phyloP scores from a whole-genome alignment of 2,113 vertebrate species.

The Mus pahari region DNA sequence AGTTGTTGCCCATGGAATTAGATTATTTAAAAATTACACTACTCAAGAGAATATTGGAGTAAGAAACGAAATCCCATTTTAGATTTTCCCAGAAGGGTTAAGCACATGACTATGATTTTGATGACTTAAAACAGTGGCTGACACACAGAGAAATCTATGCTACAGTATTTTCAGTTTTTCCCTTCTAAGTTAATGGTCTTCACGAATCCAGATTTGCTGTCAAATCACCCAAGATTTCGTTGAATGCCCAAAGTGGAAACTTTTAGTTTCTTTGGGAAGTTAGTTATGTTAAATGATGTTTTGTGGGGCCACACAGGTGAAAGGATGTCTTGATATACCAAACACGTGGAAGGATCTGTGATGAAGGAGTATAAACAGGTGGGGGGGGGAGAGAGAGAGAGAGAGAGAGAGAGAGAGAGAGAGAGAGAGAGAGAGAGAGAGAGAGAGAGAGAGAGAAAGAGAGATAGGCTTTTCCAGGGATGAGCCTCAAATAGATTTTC shows the following conservation, averaged over 20 bases:
- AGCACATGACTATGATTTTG: neutral
- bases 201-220: neutral
- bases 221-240: slow-evolving; percentile 26
- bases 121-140: slow-evolving; percentile 58
- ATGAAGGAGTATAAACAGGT: neutral
- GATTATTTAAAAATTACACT: slow-evolving; percentile 49
- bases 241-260: too few species aligned
- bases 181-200: neutral
- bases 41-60: slow-evolving; percentile 37
- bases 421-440: too few species aligned
- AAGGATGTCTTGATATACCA: too few species aligned
- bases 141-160: neutral
- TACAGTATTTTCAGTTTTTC: neutral
- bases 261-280: too few species aligned
- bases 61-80: slow-evolving; percentile 38
- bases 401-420: too few species aligned
- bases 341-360: too few species aligned
- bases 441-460: neutral
- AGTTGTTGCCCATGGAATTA: slow-evolving; percentile 37
- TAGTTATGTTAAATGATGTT: too few species aligned
- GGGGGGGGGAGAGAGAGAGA: too few species aligned
- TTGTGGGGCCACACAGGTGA: too few species aligned
- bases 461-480: neutral
- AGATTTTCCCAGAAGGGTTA: slow-evolving; percentile 9
- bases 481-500: neutral